A percentile compares a stretch with the other conserved stretches of the same genome.
phyloP scores from a whole-genome alignment of 1,140 invertebrate species.

The Latrodectus geometricus region DNA sequence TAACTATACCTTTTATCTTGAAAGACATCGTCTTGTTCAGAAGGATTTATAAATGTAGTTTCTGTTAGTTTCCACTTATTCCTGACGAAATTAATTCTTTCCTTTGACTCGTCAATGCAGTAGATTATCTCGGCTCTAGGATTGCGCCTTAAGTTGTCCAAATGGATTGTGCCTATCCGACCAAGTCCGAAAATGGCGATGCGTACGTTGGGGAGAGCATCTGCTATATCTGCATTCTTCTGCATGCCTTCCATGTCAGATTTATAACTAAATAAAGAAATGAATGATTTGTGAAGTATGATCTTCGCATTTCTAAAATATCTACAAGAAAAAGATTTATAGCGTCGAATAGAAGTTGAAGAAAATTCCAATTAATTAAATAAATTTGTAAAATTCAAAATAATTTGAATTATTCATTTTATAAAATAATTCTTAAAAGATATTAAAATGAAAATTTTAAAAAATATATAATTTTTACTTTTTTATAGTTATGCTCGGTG shows the following conservation, averaged over 20 bases:
- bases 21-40: constrained; percentile 72
- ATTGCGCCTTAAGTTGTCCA: constrained; percentile 73
- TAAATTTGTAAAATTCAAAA: too few species aligned
- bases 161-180: constrained; percentile 76
- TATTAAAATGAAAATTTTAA: too few species aligned
- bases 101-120: constrained; percentile 73
- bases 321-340: too few species aligned
- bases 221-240: neutral
- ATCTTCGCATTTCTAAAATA: too few species aligned
- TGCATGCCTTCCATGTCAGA: constrained; percentile 32
- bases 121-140: constrained; percentile 74
- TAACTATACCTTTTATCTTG: constrained; percentile 72
- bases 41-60: constrained; percentile 71
- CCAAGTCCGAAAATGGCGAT: constrained; percentile 75
- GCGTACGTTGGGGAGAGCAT: constrained; percentile 63
- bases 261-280: constrained; percentile 30
- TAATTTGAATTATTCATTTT: too few species aligned
- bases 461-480: too few species aligned
- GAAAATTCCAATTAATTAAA: too few species aligned
- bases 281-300: too few species aligned
- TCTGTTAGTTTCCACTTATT: constrained; percentile 72
- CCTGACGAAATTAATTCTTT: constrained; percentile 70
- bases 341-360: too few species aligned
- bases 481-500: too few species aligned
- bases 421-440: too few species aligned